A percentile compares a stretch with the other conserved stretches of the same genome.
Conservation (phyloP, 2,797 vertebrate genomes). For the Pseudotriccus pelzelni region DNA sequence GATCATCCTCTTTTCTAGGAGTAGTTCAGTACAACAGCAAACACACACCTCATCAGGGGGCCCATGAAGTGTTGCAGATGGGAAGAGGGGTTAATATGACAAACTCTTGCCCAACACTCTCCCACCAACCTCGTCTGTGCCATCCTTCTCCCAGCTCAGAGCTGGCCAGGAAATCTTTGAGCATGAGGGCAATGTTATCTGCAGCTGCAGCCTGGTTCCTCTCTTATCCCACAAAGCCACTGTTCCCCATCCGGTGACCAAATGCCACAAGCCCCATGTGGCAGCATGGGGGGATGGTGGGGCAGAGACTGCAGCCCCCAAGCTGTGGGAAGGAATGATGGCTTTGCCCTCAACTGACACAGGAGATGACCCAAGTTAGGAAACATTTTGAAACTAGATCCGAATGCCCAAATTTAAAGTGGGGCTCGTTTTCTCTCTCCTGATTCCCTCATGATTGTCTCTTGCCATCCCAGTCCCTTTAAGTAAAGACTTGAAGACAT, state of each 20-base stretch:
- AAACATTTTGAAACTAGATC: neutral
- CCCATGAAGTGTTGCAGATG: accelerated
- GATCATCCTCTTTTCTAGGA: neutral
- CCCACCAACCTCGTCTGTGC: neutral
- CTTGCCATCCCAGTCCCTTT: neutral
- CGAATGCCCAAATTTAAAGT: neutral
- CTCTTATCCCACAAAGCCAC: neutral
- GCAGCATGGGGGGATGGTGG: neutral
- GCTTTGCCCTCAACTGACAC: neutral
- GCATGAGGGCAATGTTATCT: neutral
- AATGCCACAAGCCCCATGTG: neutral
- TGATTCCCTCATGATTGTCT: neutral
- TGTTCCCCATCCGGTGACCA: neutral
- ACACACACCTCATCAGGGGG: accelerated
- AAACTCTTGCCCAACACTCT: neutral
- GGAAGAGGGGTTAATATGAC: neutral
- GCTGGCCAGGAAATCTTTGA: neutral
- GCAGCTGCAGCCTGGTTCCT: neutral
- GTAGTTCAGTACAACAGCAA: accelerated
- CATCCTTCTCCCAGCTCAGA: neutral
- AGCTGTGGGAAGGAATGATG: neutral
- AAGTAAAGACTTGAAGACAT: neutral
- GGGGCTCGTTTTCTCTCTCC: neutral
- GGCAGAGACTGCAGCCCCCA: neutral
- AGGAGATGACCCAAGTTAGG: neutral